Evolutionary conservation across 2,797 vertebrate genomes (phyloP), one percentile per base, ranked within the genome.

Genomic region (Pogonophryne albipinna): DNA sequence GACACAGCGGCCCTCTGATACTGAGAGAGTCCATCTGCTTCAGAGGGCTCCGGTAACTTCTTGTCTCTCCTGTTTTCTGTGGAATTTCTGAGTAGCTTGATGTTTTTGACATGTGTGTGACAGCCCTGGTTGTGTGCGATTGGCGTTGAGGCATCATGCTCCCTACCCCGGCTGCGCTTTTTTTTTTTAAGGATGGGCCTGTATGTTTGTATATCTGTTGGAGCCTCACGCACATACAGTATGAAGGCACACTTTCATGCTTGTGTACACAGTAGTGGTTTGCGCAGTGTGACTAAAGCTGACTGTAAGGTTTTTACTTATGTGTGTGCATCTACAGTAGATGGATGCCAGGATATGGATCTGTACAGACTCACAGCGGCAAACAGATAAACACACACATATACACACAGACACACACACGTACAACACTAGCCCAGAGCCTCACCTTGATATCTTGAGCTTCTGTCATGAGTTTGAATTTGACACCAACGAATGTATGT

Each of bases 31-130:
- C 91, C 88, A 91, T 94, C 88, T 92, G 89, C 91, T 90, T 79
- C 84, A 93, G 88, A 92, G 78, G 84, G 92, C 85, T 88, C 64
- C 64, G 68, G 83, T 90, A 91, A 91, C 90, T 87, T 89, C 90
- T 83, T 92, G 91, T 92, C 66, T 91, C 78, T 84, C 58, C 75
- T 82, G 90, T 90, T 45, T 94, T 88, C 87, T 86, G 92, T 93
- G 95, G 93, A 96, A 97, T 97, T 95, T 96, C 92, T 93, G 95
- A 96, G 92, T 78, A 83, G 92, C 93, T 95, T 96, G 97, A 96
- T 96, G 93, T 90, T 95, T 97, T 95, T 97, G 96, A 96, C 96
- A 96, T 87, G 80, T 91, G 92, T 84, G 92, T 97, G 96, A 96
- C 96, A 95, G 95, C 90, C 89, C 78, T 79, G 80, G 91, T 84